Evolutionary conservation across 2,888 invertebrate genomes (phyloP).

Genomic region (Miltochrista miniata): DNA sequence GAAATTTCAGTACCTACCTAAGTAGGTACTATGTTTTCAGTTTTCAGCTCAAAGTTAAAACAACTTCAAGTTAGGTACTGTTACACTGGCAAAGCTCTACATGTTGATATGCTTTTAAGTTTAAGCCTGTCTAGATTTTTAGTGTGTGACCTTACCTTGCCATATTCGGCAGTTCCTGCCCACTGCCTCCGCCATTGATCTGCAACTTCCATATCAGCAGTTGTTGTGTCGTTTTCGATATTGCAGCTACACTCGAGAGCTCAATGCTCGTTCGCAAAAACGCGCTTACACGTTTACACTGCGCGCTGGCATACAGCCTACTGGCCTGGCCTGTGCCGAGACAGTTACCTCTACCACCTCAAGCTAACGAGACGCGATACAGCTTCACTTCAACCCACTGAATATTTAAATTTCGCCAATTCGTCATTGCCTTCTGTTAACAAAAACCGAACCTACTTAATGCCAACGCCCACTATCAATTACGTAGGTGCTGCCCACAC

Average conservation of each 20-base stretch:
- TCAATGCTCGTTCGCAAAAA: conserved; percentile 49
- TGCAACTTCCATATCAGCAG: conserved; percentile 73
- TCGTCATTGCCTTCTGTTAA: conserved; percentile 72
- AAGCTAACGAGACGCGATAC: conserved; percentile 45
- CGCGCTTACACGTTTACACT: conserved; percentile 60
- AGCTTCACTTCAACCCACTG: conserved; percentile 57
- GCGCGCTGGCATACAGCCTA: conserved; percentile 67
- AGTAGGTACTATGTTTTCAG: neutral
- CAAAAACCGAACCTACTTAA: conserved; percentile 73
- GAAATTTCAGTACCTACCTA: too few species aligned
- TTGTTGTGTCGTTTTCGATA: conserved; percentile 54
- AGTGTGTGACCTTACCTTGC: conserved; percentile 65
- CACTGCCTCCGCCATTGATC: conserved; percentile 80
- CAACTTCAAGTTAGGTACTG: neutral
- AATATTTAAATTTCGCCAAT: conserved; percentile 72
- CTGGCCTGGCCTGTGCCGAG: conserved; percentile 37
- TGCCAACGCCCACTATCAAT: conserved; percentile 71
- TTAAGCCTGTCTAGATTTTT: conserved; percentile 16
- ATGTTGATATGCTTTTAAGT: neutral
- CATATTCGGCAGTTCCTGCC: conserved; percentile 79
- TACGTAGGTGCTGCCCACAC: conserved; percentile 64
- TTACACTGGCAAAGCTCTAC: neutral
- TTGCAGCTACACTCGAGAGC: conserved; percentile 77
- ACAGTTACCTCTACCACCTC: conserved; percentile 29
- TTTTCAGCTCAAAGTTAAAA: neutral